These are phyloP conservation scores for Chelmon rostratus DNA, from an alignment of 2,797 vertebrate species.

Conservation along the genomic window DNA sequence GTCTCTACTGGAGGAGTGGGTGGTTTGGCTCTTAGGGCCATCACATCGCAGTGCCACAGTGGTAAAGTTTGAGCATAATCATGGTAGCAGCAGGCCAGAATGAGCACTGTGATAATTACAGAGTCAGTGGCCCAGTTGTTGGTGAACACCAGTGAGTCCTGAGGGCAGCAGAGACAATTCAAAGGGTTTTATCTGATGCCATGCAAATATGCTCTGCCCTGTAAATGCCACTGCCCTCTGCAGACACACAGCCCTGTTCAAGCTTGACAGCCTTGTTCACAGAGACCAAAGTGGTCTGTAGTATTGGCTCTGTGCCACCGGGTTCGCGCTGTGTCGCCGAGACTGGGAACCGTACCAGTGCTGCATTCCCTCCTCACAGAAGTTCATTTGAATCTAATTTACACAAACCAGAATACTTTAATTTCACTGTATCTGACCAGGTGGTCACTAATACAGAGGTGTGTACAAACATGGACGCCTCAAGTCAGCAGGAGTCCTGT, in stretches of 20 bases:
- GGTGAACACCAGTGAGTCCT: slow-evolving; percentile 57
- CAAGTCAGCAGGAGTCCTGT: neutral
- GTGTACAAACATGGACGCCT: neutral
- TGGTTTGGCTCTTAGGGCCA: neutral
- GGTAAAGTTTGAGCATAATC: slow-evolving; percentile 13
- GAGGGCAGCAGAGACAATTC: slow-evolving; percentile 53
- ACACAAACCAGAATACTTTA: neutral
- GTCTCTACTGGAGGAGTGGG: slow-evolving; percentile 12
- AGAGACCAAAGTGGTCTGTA: slow-evolving; percentile 39
- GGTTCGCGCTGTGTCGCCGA: slow-evolving; percentile 29
- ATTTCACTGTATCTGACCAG: neutral
- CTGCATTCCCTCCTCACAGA: slow-evolving; percentile 1
- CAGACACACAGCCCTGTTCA: slow-evolving; percentile 39
- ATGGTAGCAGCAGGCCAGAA: slow-evolving; percentile 35
- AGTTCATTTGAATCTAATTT: neutral
- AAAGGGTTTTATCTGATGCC: slow-evolving; percentile 55
- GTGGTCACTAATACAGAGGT: neutral
- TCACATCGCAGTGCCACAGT: slow-evolving; percentile 8
- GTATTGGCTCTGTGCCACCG: slow-evolving; percentile 37
- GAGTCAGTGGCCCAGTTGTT: slow-evolving; percentile 64
- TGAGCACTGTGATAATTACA: slow-evolving; percentile 56
- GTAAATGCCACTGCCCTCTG: slow-evolving; percentile 64
- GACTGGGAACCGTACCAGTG: slow-evolving; percentile 22
- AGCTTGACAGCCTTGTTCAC: slow-evolving; percentile 39
- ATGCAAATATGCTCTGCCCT: slow-evolving; percentile 56